Percentiles rank a stretch among this genome's conserved stretches.
These are phyloP conservation scores for Seladonia tumulorum DNA, from an alignment of 2,888 invertebrate genomes.

Conservation along the genomic window DNA sequence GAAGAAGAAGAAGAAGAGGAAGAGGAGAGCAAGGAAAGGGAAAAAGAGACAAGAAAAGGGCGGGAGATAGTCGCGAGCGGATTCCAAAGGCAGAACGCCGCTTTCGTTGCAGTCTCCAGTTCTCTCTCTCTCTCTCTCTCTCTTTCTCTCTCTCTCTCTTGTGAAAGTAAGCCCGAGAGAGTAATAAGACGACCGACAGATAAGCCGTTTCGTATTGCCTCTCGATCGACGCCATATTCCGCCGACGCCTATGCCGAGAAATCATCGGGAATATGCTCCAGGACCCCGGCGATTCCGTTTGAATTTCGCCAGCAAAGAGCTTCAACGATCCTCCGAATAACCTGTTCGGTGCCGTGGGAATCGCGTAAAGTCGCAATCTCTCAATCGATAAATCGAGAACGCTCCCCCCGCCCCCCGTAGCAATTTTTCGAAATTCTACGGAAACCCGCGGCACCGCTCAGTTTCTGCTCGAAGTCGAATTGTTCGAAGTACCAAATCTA, in stretches of 20 bases:
- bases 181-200: constrained; percentile 75
- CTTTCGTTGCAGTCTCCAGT: constrained; percentile 56
- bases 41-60: neutral
- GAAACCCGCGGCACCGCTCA: neutral
- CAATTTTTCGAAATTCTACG: neutral
- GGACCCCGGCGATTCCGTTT: constrained; percentile 42
- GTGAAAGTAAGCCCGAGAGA: constrained; percentile 75
- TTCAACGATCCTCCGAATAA: constrained; percentile 36
- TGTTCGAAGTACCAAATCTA: no score
- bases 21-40: neutral
- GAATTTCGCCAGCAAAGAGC: constrained; percentile 27
- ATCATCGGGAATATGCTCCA: constrained; percentile 48
- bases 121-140: neutral
- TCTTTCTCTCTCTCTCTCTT: constrained; percentile 27
- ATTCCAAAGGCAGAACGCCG: constrained; percentile 60
- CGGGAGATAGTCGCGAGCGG: constrained; percentile 41
- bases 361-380: constrained; percentile 24
- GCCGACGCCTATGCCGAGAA: constrained; percentile 47
- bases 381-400: neutral
- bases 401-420: neutral
- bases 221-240: constrained; percentile 63
- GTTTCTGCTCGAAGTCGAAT: no score
- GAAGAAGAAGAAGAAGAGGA: neutral
- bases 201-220: constrained; percentile 71
- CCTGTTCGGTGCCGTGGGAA: constrained; percentile 23